Percentiles rank a stretch among this genome's conserved stretches.
Conservation (phyloP, 2,113 vertebrate species). For the Ranitomeya imitator region DNA sequence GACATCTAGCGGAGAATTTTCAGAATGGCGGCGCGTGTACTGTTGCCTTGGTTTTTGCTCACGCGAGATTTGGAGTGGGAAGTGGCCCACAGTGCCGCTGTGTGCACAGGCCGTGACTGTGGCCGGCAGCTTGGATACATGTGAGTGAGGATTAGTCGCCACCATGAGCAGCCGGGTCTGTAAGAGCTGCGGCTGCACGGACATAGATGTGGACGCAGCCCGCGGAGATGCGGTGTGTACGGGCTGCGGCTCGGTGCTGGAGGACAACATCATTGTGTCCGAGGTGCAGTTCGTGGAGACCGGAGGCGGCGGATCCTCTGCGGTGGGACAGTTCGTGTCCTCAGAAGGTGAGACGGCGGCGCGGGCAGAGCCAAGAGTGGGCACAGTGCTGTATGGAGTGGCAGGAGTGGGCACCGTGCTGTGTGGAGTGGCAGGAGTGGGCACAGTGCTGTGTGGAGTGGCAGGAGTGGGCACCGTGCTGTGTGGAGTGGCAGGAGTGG, state of each 20-base stretch:
- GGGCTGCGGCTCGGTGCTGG: conserved; percentile 89
- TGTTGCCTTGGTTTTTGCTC: background rate
- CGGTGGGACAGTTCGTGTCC: conserved; percentile 95
- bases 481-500: no score
- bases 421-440: background rate
- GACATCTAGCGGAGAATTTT: background rate
- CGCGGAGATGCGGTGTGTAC: conserved; percentile 93
- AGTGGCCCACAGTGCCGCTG: conserved; percentile 26
- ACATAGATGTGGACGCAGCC: conserved; percentile 90
- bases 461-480: no score
- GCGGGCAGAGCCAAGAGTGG: no score
- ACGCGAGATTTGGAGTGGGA: conserved; percentile 48
- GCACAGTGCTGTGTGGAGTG: no score
- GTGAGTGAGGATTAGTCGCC: conserved; percentile 23
- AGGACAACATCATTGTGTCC: conserved; percentile 97
- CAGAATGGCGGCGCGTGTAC: no score
- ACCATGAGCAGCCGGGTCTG: conserved; percentile 84
- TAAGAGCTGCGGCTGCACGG: conserved; percentile 83
- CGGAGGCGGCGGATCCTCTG: conserved; percentile 89
- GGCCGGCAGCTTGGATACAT: conserved; percentile 23
- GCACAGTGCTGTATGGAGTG: no score
- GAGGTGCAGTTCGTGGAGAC: conserved; percentile 96
- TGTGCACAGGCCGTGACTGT: conserved; percentile 28
- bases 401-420: background rate
- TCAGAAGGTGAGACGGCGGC: conserved; percentile 79